Base-by-base conservation (phyloP, 53 echinoderm and acorn worm genomes). In the Hippasteria phrygiana region DNA sequence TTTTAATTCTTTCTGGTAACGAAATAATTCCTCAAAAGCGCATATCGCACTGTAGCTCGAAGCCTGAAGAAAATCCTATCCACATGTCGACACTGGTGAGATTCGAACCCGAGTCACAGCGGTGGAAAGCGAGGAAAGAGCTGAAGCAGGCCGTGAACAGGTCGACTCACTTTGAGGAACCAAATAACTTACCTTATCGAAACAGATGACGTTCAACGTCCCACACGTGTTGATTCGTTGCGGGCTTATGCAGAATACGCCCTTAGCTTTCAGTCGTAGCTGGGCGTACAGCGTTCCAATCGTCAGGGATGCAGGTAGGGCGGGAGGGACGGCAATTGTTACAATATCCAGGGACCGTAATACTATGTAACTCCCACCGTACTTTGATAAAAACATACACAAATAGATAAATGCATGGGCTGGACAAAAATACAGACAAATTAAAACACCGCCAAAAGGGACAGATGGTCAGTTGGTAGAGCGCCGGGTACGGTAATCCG, bases 171-270 rank as follows among this genome's bases (percentile, higher is more conserved):
- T 22, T 3, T 3, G 33, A 1, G 28, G 56, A 29, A 37, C 17
- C 18, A n/a, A 1, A 20, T 16, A 27, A n/a, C 43, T 32, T 48
- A 95, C 97, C 95, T 97, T 97, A 83, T 97, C 97, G 74, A 97
- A 95, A 63, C 97, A 97, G 65, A 97, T 87, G 22, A 97, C 88
- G 47, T 95, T 92, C 39, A 97, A 78, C n/a, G 94, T 93, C 1
- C 97, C 97, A 69, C 97, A 95, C 32, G 94, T 80, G 72, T 95
- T 97, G 69, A 97, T 97, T 46, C 97, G 82, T 62, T 92, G 94
- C 7, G 97, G 97, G 59, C 95, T 97, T 78, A 97, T 95, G 43
- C 97, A 97, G 79, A 95, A 97, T 17, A 97, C 94, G 4, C 92
- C 89, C 36, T 88, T 88, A 17, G 87, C 91, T 92, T 97, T 97